phyloP scores from a whole-genome alignment of 2,888 invertebrate genomes.

The Hydropsyche betteni region DNA sequence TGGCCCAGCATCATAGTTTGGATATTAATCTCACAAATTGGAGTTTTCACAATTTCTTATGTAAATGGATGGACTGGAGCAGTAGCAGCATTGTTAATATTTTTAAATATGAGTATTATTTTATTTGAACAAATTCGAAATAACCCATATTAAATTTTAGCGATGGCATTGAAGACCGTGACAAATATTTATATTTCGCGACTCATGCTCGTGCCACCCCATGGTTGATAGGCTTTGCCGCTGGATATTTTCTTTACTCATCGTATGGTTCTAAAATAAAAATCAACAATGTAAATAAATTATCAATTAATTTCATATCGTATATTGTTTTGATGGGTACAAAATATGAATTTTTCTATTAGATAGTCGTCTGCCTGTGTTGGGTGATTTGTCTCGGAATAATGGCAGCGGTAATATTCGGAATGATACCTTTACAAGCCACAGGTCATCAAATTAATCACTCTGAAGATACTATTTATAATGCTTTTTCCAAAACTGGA shows the following conservation, averaged over 20 bases:
- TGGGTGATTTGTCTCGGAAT: conserved; percentile 40
- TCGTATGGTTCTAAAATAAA: background rate
- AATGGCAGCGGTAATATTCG: conserved; percentile 42
- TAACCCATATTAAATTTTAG: conserved; percentile 7
- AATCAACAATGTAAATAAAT: conserved; percentile 7
- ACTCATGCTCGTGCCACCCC: conserved; percentile 42
- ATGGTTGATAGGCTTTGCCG: conserved; percentile 41
- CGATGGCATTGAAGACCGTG: background rate
- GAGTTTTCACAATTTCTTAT: conserved; percentile 28
- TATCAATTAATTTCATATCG: background rate
- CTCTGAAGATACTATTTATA: conserved; percentile 40
- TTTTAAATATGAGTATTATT: background rate
- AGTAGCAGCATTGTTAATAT: background rate
- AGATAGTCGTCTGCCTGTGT: conserved; percentile 7
- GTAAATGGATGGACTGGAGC: conserved; percentile 36
- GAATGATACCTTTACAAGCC: conserved; percentile 37
- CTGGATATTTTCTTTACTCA: conserved; percentile 37
- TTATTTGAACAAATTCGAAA: background rate
- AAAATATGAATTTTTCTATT: background rate
- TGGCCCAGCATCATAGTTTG: conserved; percentile 30
- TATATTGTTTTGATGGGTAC: background rate
- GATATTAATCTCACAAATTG: conserved; percentile 31
- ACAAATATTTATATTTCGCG: conserved; percentile 30
- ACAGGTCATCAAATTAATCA: conserved; percentile 4
- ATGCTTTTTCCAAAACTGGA: conserved; percentile 41